phyloP scores from a whole-genome alignment of 2,888 invertebrate genomes.

The Agrotis ipsilon region DNA sequence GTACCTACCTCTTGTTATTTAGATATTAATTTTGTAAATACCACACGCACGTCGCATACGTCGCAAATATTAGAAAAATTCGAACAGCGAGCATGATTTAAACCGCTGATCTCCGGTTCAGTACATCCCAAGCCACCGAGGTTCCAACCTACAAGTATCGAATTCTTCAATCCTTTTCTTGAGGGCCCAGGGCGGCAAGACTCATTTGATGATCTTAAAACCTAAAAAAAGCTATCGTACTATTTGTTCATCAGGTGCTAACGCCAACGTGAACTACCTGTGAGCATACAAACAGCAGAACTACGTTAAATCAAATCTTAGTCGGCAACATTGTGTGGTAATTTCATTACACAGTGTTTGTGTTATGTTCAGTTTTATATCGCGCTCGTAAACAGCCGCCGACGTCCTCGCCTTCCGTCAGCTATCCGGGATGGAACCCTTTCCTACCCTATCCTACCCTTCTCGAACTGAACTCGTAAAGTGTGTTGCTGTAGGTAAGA shows the following conservation, averaged over 20 bases:
- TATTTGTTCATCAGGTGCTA: background rate
- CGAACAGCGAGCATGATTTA: too few species aligned
- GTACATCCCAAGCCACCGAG: too few species aligned
- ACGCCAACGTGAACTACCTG: background rate
- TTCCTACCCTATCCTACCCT: conserved; percentile 38
- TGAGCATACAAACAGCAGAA: background rate
- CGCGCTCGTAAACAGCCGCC: conserved; percentile 44
- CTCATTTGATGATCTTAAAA: too few species aligned
- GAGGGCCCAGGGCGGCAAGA: too few species aligned
- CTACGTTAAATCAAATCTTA: conserved; percentile 8
- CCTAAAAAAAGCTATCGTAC: background rate
- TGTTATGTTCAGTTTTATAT: conserved; percentile 56
- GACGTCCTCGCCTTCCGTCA: conserved; percentile 18
- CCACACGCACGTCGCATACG: too few species aligned
- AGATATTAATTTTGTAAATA: too few species aligned
- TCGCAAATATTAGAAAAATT: too few species aligned
- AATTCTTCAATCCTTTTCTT: too few species aligned
- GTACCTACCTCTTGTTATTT: background rate
- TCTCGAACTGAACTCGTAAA: conserved; percentile 51
- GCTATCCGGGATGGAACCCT: conserved; percentile 38
- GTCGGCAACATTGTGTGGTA: conserved; percentile 14
- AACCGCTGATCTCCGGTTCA: too few species aligned
- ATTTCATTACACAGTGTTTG: conserved; percentile 35
- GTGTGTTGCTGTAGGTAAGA: conserved; percentile 54
- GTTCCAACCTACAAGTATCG: too few species aligned